A percentile compares a stretch with the other conserved stretches of the same genome.
Conservation (phyloP, 1,140 invertebrate genomes). For the Pollicipes pollicipes region DNA sequence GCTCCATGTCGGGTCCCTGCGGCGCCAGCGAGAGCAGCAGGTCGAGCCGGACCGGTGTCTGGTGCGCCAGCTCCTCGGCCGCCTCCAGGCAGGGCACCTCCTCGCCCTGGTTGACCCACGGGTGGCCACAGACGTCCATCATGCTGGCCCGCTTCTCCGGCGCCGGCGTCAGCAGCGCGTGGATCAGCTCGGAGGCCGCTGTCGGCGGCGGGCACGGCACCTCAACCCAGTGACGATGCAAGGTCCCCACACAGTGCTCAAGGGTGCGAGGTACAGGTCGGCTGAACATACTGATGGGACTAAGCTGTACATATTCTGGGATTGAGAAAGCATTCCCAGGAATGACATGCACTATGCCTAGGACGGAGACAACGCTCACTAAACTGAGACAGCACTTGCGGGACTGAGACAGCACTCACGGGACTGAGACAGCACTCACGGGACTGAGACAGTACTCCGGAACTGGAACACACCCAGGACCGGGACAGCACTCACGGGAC, state of each 20-base stretch:
- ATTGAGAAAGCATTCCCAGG: too few species aligned
- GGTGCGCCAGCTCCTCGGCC: slow-evolving; percentile 66
- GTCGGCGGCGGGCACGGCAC: not conserved
- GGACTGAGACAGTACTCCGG: too few species aligned
- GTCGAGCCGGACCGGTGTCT: slow-evolving; percentile 71
- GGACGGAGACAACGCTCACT: too few species aligned
- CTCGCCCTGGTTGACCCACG: slow-evolving; percentile 77
- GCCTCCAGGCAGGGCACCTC: slow-evolving; percentile 68
- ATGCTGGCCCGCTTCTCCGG: not conserved
- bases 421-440: too few species aligned
- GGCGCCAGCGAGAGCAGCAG: slow-evolving; percentile 61
- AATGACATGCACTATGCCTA: too few species aligned
- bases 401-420: too few species aligned
- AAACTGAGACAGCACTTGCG: too few species aligned
- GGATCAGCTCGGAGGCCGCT: not conserved
- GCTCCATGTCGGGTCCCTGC: slow-evolving; percentile 15
- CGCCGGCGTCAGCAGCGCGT: not conserved
- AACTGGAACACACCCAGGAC: too few species aligned
- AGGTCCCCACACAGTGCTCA: too few species aligned
- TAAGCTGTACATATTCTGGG: too few species aligned
- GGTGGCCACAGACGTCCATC: slow-evolving; percentile 78
- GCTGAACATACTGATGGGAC: too few species aligned
- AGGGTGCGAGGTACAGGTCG: too few species aligned
- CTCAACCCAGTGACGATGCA: not conserved
- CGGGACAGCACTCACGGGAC: not conserved